These are phyloP conservation scores for Peromyscus attwateri DNA, from an alignment of 2,797 vertebrate genomes.

Conservation along the genomic window DNA sequence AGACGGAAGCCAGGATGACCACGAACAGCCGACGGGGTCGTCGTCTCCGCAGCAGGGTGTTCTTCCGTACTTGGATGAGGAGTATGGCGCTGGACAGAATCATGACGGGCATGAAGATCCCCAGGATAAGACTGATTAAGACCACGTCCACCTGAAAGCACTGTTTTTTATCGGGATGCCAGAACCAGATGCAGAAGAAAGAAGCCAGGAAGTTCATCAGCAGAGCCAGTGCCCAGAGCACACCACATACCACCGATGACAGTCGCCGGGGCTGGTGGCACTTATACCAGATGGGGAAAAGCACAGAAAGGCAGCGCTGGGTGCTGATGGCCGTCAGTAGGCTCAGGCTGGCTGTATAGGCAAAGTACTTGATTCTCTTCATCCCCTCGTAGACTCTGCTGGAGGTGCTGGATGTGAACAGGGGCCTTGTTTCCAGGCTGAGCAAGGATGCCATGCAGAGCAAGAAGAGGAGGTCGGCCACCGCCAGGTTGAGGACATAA, in stretches of 20 bases:
- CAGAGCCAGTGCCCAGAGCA: conserved; percentile 76
- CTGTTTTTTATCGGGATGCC: fast-evolving
- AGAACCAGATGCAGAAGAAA: conserved; percentile 13
- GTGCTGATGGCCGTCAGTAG: conserved; percentile 80
- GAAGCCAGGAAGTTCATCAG: neutral
- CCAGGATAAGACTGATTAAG: conserved; percentile 65
- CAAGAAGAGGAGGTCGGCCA: conserved; percentile 76
- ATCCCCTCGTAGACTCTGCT: fast-evolving
- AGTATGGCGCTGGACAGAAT: conserved; percentile 69
- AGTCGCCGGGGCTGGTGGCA: conserved; percentile 56
- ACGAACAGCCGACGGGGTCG: neutral
- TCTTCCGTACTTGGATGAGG: conserved; percentile 68
- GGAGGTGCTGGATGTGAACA: neutral
- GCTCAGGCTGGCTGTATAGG: conserved; percentile 70
- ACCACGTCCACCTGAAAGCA: neutral
- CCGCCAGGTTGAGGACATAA: conserved; percentile 68
- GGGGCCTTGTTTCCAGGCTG: neutral
- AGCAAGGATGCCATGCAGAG: neutral
- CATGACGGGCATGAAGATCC: conserved; percentile 77
- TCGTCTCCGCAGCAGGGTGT: neutral
- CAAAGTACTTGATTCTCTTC: neutral
- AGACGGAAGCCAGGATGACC: conserved; percentile 73
- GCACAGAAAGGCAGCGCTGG: conserved; percentile 78
- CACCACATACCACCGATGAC: neutral
- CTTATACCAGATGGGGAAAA: conserved; percentile 82